Evolutionary conservation across 2,888 invertebrate genomes (phyloP).

Genomic region (Vanessa cardui): DNA sequence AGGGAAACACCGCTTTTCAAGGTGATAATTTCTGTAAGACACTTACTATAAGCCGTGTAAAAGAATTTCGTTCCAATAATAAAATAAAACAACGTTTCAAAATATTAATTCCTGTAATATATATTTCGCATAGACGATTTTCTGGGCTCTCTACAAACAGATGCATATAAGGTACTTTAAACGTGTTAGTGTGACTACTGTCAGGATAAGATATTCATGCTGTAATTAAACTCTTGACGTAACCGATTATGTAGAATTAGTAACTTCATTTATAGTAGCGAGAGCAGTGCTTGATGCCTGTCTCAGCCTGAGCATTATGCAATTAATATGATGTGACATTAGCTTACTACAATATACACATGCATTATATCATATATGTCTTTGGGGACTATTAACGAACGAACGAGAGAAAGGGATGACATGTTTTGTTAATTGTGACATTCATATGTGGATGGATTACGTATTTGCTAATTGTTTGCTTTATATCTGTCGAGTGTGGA

Average conservation of each 20-base stretch:
- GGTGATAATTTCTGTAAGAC: too few species aligned
- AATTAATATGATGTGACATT: slow-evolving; percentile 15
- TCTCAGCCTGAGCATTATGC: slow-evolving; percentile 14
- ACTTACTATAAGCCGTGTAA: too few species aligned
- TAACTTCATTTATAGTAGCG: slow-evolving; percentile 21
- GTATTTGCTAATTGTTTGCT: too few species aligned
- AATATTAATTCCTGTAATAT: too few species aligned
- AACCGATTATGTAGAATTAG: slow-evolving; percentile 29
- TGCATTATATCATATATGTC: not conserved
- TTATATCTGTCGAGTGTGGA: too few species aligned
- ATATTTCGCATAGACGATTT: too few species aligned
- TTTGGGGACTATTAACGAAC: not conserved
- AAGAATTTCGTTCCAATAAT: too few species aligned
- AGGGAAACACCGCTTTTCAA: too few species aligned
- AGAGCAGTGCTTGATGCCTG: slow-evolving; percentile 6
- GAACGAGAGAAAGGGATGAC: too few species aligned
- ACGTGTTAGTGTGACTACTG: slow-evolving; percentile 11
- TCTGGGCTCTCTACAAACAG: not conserved
- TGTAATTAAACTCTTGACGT: slow-evolving; percentile 24
- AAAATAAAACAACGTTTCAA: too few species aligned
- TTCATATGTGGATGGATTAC: too few species aligned
- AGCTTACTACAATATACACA: not conserved
- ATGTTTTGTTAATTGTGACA: too few species aligned
- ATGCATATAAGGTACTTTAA: not conserved
- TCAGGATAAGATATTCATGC: slow-evolving; percentile 20